A percentile compares a stretch with the other conserved stretches of the same genome.
Conservation (phyloP, 2,888 invertebrate species). For the Galeruca laticollis region DNA sequence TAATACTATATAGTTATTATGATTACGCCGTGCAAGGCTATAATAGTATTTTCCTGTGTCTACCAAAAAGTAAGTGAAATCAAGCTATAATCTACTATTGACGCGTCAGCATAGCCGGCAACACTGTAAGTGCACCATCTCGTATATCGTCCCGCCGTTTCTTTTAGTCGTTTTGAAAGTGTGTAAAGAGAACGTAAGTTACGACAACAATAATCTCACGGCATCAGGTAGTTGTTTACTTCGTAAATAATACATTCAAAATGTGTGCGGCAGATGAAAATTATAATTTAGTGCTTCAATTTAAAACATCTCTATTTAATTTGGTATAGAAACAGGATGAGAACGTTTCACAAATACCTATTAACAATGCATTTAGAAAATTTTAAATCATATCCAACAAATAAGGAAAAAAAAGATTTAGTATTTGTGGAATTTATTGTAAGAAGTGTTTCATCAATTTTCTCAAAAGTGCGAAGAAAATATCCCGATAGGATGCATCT, state of each 20-base stretch:
- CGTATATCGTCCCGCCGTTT: conserved; percentile 51
- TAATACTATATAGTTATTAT: conserved; percentile 11
- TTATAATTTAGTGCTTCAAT: conserved; percentile 26
- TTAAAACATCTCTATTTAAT: neutral
- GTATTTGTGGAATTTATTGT: neutral
- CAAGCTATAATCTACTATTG: neutral
- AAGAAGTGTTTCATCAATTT: neutral
- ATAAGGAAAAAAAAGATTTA: neutral
- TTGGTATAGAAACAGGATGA: neutral
- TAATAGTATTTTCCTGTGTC: conserved; percentile 28
- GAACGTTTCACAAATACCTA: neutral
- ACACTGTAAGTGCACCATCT: conserved; percentile 53
- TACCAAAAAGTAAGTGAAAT: conserved; percentile 17
- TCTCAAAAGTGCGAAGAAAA: neutral
- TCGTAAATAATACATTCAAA: conserved; percentile 36
- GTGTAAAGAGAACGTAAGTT: conserved; percentile 46
- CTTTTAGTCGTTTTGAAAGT: conserved; percentile 55
- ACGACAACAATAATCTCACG: conserved; percentile 38
- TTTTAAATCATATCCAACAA: neutral
- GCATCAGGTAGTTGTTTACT: conserved; percentile 47
- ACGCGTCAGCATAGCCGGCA: conserved; percentile 47
- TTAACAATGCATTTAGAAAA: neutral
- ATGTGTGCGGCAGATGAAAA: conserved; percentile 53
- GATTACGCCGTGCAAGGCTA: conserved; percentile 23
- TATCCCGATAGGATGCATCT: neutral